Evolutionary conservation across 1,140 invertebrate species (phyloP).

Genomic region (Brachionus rotundiformis): DNA sequence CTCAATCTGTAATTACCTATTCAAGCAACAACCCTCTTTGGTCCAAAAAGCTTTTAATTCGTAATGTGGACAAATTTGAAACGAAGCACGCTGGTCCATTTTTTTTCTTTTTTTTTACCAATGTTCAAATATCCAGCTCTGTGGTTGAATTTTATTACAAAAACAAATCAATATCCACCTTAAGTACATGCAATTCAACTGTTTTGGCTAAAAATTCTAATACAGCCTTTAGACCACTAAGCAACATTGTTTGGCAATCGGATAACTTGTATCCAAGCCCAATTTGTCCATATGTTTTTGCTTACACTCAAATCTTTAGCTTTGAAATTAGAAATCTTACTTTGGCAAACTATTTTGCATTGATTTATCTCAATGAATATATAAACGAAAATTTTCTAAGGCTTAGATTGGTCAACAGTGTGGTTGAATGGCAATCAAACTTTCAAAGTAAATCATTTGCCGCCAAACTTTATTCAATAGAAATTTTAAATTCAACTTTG

Average conservation of each 20-base stretch:
- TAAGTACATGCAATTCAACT: neutral
- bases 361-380: neutral
- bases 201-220: neutral
- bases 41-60: neutral
- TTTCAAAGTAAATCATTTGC: neutral
- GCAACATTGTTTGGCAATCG: neutral
- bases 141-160: neutral
- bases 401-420: neutral
- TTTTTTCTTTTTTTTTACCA: neutral
- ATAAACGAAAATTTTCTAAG: neutral
- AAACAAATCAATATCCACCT: neutral
- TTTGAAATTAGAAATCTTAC: neutral
- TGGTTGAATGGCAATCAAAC: neutral
- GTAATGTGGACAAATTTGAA: neutral
- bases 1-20: neutral
- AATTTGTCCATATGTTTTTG: neutral
- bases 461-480: neutral
- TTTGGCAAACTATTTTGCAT: neutral
- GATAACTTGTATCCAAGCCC: neutral
- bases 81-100: neutral
- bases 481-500: conserved; percentile 5
- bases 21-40: neutral
- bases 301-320: neutral
- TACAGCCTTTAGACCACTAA: neutral
- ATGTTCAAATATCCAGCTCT: neutral